Base-by-base conservation (phyloP, 2,888 invertebrate species). In the Allygus modestus region DNA sequence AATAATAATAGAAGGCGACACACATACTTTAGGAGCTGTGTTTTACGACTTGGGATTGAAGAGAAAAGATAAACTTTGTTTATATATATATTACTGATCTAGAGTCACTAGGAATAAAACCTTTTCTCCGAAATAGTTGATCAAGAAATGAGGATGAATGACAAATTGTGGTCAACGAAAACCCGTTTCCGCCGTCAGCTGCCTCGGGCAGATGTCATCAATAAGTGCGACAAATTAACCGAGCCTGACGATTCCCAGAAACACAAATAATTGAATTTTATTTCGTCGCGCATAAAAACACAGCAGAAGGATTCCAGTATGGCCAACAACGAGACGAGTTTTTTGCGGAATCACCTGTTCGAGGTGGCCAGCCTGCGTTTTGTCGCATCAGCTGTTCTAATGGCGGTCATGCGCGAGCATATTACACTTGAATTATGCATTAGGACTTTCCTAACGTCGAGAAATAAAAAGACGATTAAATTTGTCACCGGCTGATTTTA, bases 211-310 rank as follows among this genome's bases (percentile, higher is more conserved):
- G 43, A 77, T 31, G 77, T 77, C 77, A 31, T 77, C 77, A 77
- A 33, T 28, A 51, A 0, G 28, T n/a, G n/a, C n/a, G n/a, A n/a
- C 77, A 77, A 77, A 51, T 77, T 28, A 51, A 31, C 46, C 43
- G 73, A 20, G 20, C 43, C 37, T 7, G 77, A 46, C 77, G n/a
- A 28, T 77, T 77, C 77, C 12, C 20, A 17, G 77, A 77, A 77
- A 51, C 77, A 51, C 43, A 43, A 41, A 75, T 75, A 77, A 51
- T 51, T 77, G 77, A 77, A 77, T 77, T 51, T 77, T 77, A 20
- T 77, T 77, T 51, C n/a, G 77, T n/a, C n/a, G 43, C 4, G 43
- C 23, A 17, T 23, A 46, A 77, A 75, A 37, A 77, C 20, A 23
- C 17, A 46, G 15, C 43, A n/a, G 37, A 37, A 4, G 54, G 77